phyloP scores from a whole-genome alignment of 2,888 invertebrate species.

The Pachliopta kotzebuea region DNA sequence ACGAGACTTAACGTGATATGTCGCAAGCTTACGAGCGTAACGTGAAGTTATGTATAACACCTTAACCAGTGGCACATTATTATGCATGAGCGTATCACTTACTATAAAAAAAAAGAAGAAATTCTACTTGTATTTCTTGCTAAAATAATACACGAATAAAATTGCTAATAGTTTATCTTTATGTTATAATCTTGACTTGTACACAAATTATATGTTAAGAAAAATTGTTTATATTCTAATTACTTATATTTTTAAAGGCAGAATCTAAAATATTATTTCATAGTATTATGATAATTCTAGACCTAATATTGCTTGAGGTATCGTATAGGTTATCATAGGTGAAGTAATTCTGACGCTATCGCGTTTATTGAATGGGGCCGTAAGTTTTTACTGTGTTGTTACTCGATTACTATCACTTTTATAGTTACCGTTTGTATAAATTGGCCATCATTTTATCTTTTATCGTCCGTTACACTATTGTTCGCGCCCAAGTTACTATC shows the following conservation, averaged over 20 bases:
- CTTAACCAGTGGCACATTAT: too few relatives aligned
- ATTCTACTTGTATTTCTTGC: too few relatives aligned
- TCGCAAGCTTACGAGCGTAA: too few relatives aligned
- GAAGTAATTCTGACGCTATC: constrained; percentile 48
- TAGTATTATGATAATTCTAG: neutral
- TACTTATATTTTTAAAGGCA: neutral
- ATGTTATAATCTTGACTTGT: neutral
- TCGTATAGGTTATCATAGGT: constrained; percentile 26
- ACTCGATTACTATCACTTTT: constrained; percentile 53
- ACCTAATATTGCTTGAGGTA: constrained; percentile 31
- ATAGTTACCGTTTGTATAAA: constrained; percentile 54
- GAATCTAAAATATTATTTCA: neutral
- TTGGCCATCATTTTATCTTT: constrained; percentile 53
- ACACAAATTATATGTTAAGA: neutral
- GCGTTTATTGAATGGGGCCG: constrained; percentile 47
- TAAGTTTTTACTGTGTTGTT: constrained; percentile 58
- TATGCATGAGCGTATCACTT: too few relatives aligned
- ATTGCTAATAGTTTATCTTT: too few relatives aligned
- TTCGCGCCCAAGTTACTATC: constrained; percentile 32
- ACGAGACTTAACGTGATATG: too few relatives aligned
- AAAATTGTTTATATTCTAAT: neutral
- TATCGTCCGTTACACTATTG: constrained; percentile 43
- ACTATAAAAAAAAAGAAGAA: too few relatives aligned
- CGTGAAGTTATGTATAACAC: too few relatives aligned
- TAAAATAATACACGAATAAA: too few relatives aligned